These are phyloP conservation scores for Australoheros facetus DNA, from an alignment of 2,797 vertebrate species.

Conservation along the genomic window DNA sequence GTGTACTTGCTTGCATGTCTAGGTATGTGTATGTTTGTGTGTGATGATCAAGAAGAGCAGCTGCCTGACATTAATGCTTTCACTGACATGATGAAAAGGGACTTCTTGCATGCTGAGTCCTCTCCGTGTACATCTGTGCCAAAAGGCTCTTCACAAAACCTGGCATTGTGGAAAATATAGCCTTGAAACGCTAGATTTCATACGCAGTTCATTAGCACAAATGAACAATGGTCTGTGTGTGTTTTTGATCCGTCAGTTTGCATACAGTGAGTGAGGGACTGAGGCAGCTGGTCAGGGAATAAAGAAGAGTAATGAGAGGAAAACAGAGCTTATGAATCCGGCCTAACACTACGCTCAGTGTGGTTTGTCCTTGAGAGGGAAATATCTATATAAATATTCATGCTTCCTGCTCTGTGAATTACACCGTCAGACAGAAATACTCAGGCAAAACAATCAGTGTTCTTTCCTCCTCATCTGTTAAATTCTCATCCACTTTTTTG, in stretches of 20 bases:
- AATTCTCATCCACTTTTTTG: not conserved
- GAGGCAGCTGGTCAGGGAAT: conserved; percentile 40
- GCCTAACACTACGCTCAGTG: not conserved
- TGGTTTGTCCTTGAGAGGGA: conserved; percentile 43
- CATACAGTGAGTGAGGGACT: conserved; percentile 27
- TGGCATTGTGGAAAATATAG: not conserved
- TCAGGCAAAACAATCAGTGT: not conserved
- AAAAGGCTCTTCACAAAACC: not conserved
- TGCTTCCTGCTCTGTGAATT: not conserved
- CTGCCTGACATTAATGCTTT: conserved; percentile 37
- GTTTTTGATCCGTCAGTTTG: conserved; percentile 12
- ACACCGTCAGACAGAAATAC: not conserved
- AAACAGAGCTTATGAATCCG: conserved; percentile 7
- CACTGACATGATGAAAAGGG: conserved; percentile 36
- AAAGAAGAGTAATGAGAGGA: conserved; percentile 29
- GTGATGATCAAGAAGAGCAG: conserved; percentile 18
- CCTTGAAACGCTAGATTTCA: not conserved
- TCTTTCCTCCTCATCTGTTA: not conserved
- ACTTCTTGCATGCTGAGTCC: not conserved
- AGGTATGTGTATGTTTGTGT: not conserved
- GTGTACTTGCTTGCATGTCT: not conserved
- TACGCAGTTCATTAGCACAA: not conserved
- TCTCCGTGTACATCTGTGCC: not conserved
- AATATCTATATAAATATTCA: conserved; percentile 48
- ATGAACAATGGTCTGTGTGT: not conserved